Percentiles rank a stretch among this genome's conserved stretches.
Evolutionary conservation across 2,797 vertebrate species (phyloP).

Genomic region (Helicolenus hilgendorfi): DNA sequence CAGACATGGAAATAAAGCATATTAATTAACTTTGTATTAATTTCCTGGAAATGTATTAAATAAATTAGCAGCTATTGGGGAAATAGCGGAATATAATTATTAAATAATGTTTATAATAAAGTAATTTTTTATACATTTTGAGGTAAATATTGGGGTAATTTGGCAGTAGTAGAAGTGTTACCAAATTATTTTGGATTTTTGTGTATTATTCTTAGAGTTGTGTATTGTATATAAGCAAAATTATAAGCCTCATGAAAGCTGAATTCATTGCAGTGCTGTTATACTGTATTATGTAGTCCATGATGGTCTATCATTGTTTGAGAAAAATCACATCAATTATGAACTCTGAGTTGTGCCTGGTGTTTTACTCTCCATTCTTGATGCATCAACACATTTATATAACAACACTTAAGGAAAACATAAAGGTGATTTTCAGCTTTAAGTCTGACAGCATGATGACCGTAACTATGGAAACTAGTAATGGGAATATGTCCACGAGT

Average conservation of each 20-base stretch:
- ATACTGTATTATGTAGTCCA: not conserved
- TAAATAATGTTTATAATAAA: no score
- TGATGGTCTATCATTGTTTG: not conserved
- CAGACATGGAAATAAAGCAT: no score
- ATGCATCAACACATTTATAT: not conserved
- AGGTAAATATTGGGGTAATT: no score
- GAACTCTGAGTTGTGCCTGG: not conserved
- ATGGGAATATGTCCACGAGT: not conserved
- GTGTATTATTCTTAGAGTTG: not conserved
- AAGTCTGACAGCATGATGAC: not conserved
- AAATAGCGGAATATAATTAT: no score
- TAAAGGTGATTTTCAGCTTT: not conserved
- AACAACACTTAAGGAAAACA: not conserved
- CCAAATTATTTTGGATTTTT: no score
- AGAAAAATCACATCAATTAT: not conserved
- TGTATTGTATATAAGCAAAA: not conserved
- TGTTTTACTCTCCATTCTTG: not conserved
- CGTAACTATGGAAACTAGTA: conserved; percentile 6
- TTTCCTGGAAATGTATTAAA: no score
- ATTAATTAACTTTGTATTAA: no score
- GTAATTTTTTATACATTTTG: no score
- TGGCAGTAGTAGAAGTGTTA: no score
- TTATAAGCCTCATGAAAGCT: no score
- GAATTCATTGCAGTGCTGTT: not conserved
- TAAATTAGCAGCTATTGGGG: no score